Conservation (phyloP, 2,797 vertebrate species). For the Phoxinus dragarum region DNA sequence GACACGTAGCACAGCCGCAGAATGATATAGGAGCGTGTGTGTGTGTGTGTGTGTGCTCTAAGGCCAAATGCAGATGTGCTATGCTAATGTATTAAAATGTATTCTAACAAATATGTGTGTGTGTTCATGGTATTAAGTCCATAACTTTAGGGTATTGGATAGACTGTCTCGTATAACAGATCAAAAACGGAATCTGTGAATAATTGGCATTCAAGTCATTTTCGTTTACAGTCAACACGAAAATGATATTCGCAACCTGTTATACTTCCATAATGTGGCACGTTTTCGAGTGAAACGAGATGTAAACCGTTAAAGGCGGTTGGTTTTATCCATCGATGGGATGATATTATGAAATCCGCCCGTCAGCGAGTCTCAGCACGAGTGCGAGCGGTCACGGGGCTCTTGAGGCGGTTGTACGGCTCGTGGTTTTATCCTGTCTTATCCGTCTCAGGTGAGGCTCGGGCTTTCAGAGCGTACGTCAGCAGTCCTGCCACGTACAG, state of each 20-base stretch:
- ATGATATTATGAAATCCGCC: not conserved
- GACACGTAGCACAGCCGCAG: slow-evolving; percentile 24
- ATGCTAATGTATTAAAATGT: slow-evolving; percentile 59
- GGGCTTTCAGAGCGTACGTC: not conserved
- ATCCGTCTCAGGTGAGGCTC: slow-evolving; percentile 38
- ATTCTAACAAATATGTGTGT: slow-evolving; percentile 49
- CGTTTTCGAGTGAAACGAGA: not conserved
- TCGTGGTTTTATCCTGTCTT: slow-evolving; percentile 38
- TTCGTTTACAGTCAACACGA: not conserved
- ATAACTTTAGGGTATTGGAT: slow-evolving; percentile 12
- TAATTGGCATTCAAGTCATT: slow-evolving; percentile 16
- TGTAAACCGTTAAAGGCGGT: not conserved
- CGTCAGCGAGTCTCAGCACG: slow-evolving; percentile 20
- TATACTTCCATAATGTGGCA: slow-evolving; percentile 6
- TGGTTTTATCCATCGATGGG: not conserved
- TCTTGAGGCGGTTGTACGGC: slow-evolving; percentile 15
- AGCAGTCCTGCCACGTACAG: slow-evolving; percentile 24
- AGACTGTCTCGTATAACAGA: slow-evolving; percentile 23
- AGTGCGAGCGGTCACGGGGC: not conserved
- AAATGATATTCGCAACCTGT: not conserved
- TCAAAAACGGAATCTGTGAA: slow-evolving; percentile 34
- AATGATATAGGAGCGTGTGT: slow-evolving; percentile 47
- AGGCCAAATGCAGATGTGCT: slow-evolving; percentile 44
- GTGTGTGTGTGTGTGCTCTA: slow-evolving; percentile 43
- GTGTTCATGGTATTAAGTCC: slow-evolving; percentile 30